Evolutionary conservation across 1,140 invertebrate species (phyloP).

Genomic region (Reticulitermes speratus): DNA sequence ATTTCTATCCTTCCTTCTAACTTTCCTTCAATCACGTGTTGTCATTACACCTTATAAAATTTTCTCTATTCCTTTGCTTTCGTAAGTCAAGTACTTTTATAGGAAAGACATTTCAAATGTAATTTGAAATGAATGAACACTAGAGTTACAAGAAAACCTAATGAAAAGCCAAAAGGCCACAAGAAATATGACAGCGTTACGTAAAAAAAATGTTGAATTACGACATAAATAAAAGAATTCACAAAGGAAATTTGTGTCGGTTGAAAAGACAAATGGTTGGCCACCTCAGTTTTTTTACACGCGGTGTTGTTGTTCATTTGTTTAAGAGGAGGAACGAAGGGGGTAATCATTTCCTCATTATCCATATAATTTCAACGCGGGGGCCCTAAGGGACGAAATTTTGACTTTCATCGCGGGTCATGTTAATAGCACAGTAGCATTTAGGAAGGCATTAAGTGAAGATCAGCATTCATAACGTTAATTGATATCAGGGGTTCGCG

Average conservation of each 20-base stretch:
- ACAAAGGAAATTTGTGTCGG: neutral
- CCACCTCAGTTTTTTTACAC: conserved; percentile 6
- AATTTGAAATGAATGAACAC: neutral
- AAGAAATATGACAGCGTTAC: neutral
- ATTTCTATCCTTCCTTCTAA: too few species aligned
- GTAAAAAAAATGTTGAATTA: neutral
- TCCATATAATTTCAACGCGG: neutral
- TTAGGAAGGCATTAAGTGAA: neutral
- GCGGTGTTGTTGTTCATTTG: neutral
- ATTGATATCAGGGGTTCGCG: neutral
- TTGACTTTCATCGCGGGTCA: neutral
- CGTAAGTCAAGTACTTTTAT: neutral
- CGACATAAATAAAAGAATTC: neutral
- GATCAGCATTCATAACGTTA: neutral
- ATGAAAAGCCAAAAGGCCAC: neutral
- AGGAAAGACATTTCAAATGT: neutral
- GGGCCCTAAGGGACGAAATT: neutral
- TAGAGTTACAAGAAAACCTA: neutral
- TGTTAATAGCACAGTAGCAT: neutral
- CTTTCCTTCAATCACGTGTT: too few species aligned
- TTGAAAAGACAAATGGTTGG: neutral
- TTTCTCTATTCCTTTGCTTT: neutral
- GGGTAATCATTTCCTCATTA: conserved; percentile 16
- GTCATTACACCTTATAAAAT: neutral
- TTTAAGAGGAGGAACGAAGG: neutral